Evolutionary conservation across 2,888 invertebrate species (phyloP).

Genomic region (Copidosoma aretas): DNA sequence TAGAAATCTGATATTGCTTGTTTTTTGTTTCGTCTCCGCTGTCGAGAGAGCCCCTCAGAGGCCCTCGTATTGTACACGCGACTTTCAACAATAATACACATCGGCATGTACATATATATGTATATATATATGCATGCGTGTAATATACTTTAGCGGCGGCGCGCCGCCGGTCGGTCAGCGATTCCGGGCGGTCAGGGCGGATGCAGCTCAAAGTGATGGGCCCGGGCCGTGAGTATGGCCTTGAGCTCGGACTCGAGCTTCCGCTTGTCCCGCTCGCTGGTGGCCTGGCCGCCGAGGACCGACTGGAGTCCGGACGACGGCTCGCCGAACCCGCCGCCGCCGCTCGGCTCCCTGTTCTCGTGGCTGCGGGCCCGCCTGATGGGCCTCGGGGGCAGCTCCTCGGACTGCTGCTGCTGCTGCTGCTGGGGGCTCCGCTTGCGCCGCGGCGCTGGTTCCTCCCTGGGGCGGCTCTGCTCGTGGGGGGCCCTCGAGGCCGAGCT

Average conservation of each 20-base stretch:
- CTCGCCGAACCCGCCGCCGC: conserved; percentile 38
- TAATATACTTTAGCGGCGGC: conserved; percentile 8
- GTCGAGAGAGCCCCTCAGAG: conserved; percentile 60
- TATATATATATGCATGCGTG: no score
- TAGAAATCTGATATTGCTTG: conserved; percentile 63
- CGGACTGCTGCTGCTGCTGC: conserved; percentile 41
- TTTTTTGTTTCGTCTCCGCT: neutral
- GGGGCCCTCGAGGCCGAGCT: conserved; percentile 47
- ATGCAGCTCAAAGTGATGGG: conserved; percentile 60
- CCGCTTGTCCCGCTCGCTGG: conserved; percentile 59
- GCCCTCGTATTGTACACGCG: no score
- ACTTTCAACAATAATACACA: no score
- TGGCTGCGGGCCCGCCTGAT: conserved; percentile 59
- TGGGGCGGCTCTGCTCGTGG: conserved; percentile 16
- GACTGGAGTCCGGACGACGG: conserved; percentile 57
- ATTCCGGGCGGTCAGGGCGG: conserved; percentile 55
- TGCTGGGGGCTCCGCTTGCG: conserved; percentile 48
- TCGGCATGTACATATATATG: no score
- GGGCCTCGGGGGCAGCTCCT: conserved; percentile 51
- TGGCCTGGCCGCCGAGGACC: conserved; percentile 58
- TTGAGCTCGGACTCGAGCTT: conserved; percentile 60
- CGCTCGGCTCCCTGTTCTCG: conserved; percentile 52
- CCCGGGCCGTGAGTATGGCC: conserved; percentile 60
- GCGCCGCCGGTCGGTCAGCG: conserved; percentile 10
- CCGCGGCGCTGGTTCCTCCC: conserved; percentile 3